Evolutionary conservation across 2,113 vertebrate species (phyloP).

Genomic region (Ailuropoda melanoleuca): DNA sequence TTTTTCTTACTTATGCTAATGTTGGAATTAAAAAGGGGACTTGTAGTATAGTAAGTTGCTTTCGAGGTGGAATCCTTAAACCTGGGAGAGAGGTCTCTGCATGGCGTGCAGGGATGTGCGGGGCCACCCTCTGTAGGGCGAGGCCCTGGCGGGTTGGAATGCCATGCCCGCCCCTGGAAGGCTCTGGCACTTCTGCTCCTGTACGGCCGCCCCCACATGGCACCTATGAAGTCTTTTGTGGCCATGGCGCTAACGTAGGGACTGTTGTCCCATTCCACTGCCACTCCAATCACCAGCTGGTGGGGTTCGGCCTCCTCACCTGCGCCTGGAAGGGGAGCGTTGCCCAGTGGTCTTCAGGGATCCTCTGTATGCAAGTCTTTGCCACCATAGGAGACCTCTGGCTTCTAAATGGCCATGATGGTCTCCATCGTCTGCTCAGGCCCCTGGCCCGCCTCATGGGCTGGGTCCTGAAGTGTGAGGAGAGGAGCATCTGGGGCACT

Average conservation of each 20-base stretch:
- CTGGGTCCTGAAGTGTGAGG: slow-evolving; percentile 88
- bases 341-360: slow-evolving; percentile 86
- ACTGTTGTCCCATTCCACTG: slow-evolving; percentile 88
- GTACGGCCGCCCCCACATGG: slow-evolving; percentile 84
- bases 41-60: not conserved
- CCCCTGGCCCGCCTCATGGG: slow-evolving; percentile 90
- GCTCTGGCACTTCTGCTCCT: slow-evolving; percentile 81
- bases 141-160: not conserved
- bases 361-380: slow-evolving; percentile 85
- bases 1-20: not conserved
- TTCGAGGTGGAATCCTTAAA: not conserved
- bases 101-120: not conserved
- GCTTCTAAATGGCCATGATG: slow-evolving; percentile 89
- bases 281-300: slow-evolving; percentile 83
- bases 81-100: not conserved
- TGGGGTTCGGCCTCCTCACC: slow-evolving; percentile 81
- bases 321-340: slow-evolving; percentile 85
- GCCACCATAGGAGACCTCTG: slow-evolving; percentile 83
- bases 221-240: slow-evolving; percentile 84
- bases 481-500: slow-evolving; percentile 74
- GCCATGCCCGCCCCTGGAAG: not conserved
- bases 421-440: slow-evolving; percentile 91
- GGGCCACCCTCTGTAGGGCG: too few relatives aligned
- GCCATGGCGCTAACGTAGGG: slow-evolving; percentile 87
- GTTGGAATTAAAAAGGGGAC: not conserved